Percentiles rank a stretch among this genome's conserved stretches.
Conservation (phyloP, 1,140 invertebrate species). For the Pararge aegeria region DNA sequence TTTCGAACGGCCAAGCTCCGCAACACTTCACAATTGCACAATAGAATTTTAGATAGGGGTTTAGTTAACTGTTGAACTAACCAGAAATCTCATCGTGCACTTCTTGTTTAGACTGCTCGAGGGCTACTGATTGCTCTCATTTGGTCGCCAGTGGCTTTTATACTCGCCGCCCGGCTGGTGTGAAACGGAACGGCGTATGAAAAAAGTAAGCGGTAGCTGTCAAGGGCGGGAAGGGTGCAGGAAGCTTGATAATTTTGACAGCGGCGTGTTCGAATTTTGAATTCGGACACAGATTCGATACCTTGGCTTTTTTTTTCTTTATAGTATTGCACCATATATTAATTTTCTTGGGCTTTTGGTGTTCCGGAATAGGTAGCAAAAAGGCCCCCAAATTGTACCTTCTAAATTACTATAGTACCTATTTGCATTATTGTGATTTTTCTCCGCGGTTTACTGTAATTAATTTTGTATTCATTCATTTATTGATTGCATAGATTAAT, state of each 20-base stretch:
- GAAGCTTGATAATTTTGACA: conserved; percentile 44
- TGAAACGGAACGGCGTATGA: conserved; percentile 62
- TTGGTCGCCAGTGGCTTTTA: conserved; percentile 63
- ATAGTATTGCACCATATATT: too few species aligned
- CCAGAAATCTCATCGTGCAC: conserved; percentile 78
- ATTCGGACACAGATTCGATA: conserved; percentile 31
- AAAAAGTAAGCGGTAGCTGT: conserved; percentile 73
- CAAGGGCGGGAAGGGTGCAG: conserved; percentile 69
- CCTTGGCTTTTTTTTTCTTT: conserved; percentile 13
- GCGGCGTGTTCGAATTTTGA: conserved; percentile 37
- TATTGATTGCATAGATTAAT: too few species aligned
- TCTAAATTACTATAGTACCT: too few species aligned
- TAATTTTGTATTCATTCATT: too few species aligned
- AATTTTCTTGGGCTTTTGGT: too few species aligned
- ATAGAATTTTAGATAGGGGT: conserved; percentile 3
- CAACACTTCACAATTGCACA: conserved; percentile 45
- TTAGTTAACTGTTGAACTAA: conserved; percentile 42
- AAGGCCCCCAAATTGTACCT: too few species aligned
- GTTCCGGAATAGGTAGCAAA: too few species aligned
- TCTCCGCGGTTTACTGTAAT: too few species aligned
- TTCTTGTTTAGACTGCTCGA: conserved; percentile 76
- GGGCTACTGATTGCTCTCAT: conserved; percentile 75
- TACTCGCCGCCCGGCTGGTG: conserved; percentile 55
- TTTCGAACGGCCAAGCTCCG: conserved; percentile 16
- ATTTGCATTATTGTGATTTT: too few species aligned